Base-by-base conservation (phyloP, 2,113 vertebrate genomes). In the Columba livia region DNA sequence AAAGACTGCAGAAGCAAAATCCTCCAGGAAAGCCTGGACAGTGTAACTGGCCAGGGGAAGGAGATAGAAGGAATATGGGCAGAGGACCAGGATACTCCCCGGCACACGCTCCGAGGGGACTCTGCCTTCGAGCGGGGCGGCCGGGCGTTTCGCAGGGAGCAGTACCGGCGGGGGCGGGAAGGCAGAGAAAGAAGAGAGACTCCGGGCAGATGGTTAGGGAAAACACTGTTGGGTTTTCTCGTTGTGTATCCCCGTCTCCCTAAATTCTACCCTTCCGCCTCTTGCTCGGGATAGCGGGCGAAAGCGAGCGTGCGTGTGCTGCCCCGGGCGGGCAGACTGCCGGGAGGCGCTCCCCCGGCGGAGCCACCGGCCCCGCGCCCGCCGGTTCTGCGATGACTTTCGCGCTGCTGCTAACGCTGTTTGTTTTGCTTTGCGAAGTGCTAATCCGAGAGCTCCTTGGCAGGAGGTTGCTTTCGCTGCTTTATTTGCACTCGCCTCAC, bases 401-500 rank as follows among this genome's bases (percentile, higher is more conserved):
- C 50, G 67, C 79, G 64, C 72, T 65, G 89, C 72, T 58, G 69
- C 82, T 36, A 38, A 29, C 28, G 54, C 88, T 73, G 70, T 34
- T 73, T 81, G 86, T 50, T 70, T 70, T 70, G 80, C 86, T 82
- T 79, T 31, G 82, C 69, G 7, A 84, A 95, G 91, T 83, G 93
- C 90, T 93, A 75, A 83, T 88, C 93, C 95, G 71, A 88, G 79
- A 88, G 77, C 95, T 89, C 54, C 81, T 64, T 79, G 91, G 78
- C 91, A 80, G 64, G 73, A 73, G 57, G 48, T 3, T 9, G 80
- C 87, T 61, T 34, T 60, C 57, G 38, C 65, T 92, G 97, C 95
- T 93, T 79, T 97, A 40, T 88, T 38, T 29, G 32, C 40, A 20
- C 53, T 93, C 84, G 96, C 98, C 98, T 98, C 97, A 96, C 96